Evolutionary conservation across 2,888 invertebrate species (phyloP).

Genomic region (Cheilosia grossa): DNA sequence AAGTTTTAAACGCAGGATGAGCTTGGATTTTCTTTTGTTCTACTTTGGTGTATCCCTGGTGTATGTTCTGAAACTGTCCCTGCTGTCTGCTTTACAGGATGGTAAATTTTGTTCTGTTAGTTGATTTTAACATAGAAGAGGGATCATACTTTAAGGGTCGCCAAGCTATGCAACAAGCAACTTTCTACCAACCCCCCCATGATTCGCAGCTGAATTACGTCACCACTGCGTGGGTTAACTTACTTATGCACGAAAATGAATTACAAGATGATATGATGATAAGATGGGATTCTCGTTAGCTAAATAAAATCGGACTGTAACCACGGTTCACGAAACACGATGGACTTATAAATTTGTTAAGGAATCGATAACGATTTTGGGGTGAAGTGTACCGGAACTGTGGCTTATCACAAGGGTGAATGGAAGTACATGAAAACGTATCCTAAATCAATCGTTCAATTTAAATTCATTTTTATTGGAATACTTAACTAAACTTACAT

Average conservation of each 20-base stretch:
- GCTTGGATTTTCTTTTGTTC: conserved; percentile 24
- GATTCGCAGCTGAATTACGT: not conserved
- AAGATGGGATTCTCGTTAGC: too few relatives aligned
- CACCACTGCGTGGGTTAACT: not conserved
- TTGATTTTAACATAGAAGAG: not conserved
- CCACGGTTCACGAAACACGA: too few relatives aligned
- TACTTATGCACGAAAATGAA: not conserved
- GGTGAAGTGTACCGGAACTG: too few relatives aligned
- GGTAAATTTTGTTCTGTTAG: not conserved
- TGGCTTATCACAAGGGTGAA: too few relatives aligned
- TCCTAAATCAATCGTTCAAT: too few relatives aligned
- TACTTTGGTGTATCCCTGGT: not conserved
- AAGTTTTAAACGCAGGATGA: conserved; percentile 18
- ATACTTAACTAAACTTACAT: too few relatives aligned
- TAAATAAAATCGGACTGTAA: too few relatives aligned
- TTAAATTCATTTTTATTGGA: too few relatives aligned
- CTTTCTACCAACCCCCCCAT: not conserved
- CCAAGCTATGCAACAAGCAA: not conserved
- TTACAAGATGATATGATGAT: not conserved
- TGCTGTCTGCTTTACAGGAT: not conserved
- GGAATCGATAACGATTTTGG: too few relatives aligned
- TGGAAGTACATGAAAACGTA: too few relatives aligned
- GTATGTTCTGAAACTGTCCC: conserved; percentile 1
- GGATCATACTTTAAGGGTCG: not conserved
- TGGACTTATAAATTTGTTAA: too few relatives aligned